These are phyloP conservation scores for Mormyrus iriodes DNA, from an alignment of 2,113 vertebrate genomes.

Conservation along the genomic window DNA sequence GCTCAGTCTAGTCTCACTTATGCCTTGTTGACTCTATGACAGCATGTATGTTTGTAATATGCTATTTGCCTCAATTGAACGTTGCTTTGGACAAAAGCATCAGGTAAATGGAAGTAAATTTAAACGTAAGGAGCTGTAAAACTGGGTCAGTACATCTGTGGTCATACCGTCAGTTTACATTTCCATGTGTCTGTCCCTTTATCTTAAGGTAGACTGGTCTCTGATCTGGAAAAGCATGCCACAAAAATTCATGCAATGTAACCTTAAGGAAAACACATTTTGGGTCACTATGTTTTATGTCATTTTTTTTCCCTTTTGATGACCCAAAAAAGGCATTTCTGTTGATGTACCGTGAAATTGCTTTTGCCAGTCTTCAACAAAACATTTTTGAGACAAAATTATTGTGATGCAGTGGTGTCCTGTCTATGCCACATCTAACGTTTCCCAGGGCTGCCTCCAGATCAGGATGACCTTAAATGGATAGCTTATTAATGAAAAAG, in stretches of 20 bases:
- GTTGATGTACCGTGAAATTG: conserved; percentile 39
- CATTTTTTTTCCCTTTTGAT: conserved; percentile 33
- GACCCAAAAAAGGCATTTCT: conserved; percentile 41
- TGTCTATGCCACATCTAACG: not conserved
- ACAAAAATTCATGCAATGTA: conserved; percentile 35
- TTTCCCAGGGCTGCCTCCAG: not conserved
- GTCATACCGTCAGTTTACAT: not conserved
- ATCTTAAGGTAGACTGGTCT: not conserved
- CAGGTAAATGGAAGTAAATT: too few relatives aligned
- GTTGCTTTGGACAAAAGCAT: not conserved
- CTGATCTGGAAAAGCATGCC: conserved; percentile 22
- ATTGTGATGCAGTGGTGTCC: not conserved
- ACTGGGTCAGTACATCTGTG: not conserved
- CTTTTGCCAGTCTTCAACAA: conserved; percentile 25
- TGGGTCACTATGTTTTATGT: not conserved
- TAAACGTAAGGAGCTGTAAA: not conserved
- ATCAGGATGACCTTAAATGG: not conserved
- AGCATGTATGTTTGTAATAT: not conserved
- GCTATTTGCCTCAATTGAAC: not conserved
- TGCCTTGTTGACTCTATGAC: not conserved
- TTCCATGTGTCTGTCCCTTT: not conserved
- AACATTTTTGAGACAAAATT: not conserved
- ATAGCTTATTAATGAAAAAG: not conserved
- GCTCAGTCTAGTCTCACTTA: not conserved
- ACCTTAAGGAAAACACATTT: conserved; percentile 39